Evolutionary conservation across 1,140 invertebrate species (phyloP), one percentile per base, ranked within the genome.

Genomic region (Polypedilum vanderplanki): DNA sequence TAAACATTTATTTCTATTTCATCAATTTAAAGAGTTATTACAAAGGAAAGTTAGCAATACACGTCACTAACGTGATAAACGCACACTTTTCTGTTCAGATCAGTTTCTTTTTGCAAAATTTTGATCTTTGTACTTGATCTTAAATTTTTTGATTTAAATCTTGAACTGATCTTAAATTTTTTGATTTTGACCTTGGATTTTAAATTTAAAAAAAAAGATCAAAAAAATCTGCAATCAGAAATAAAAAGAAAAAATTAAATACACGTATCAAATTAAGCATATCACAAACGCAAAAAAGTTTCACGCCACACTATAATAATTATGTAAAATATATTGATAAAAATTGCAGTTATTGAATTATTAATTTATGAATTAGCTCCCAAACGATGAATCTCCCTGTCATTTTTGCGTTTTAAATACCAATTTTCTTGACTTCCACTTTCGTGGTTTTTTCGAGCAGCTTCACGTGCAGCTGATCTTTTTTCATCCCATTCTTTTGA

Each of bases 1-100:
- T 57, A 57, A 57, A 57, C n/a, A 57, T 57, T 57, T 57, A 57
- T 57, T 57, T 33, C 24, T 57, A 57, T 12, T 57, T 57, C 12
- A 57, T 57, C n/a, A 57, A 57, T 57, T 57, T 5, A 33, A 33
- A 33, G 24, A 33, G 24, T 33, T 33, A 33, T 33, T 57, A 4
- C 8, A 57, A 57, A 57, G 15, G 8, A 57, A 57, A n/a, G 15
- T 15, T n/a, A 15, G 12, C 46, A 4, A 4, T 12, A 57, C 41
- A 57, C 3, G 46, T 57, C 12, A 46, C n/a, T n/a, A n/a, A n/a
- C n/a, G n/a, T n/a, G n/a, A n/a, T n/a, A n/a, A n/a, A n/a, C 24
- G 24, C n/a, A 33, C 24, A 33, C 1, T 33, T 5, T 33, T 33
- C 24, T 3, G 1, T 33, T 33, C 24, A 33, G 24, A 33, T 33